Evolutionary conservation across 2,888 invertebrate genomes (phyloP), one percentile per base, ranked within the genome.

Genomic region (Lepidochitona cinerea): DNA sequence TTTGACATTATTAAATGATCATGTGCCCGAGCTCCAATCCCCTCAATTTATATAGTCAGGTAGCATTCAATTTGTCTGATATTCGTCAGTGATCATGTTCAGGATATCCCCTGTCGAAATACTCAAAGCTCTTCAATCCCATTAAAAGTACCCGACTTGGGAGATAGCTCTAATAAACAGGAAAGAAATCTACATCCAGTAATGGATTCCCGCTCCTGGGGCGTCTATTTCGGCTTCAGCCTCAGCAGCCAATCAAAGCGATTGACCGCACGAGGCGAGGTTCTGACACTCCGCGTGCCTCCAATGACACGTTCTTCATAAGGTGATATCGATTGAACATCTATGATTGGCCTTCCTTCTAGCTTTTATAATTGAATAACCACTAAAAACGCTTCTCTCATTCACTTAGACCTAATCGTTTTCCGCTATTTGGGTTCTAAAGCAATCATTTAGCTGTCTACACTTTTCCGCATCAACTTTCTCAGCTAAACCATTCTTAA

Each of bases 41-140:
- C 29, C 59, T 59, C 26, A 26, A 26, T 59, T 59, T 29, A 59
- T 59, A 59, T 59, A 59, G 59, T 59, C 59, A 59, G 59, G 59
- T 59, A 59, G 12, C 59, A 12, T 59, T 59, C 29, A 59, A 59
- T 59, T 59, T 59, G 59, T 12, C 23, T 14, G 59, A 59, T 59
- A 29, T 59, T 59, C 29, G 59, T 14, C 49, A 2, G 26, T 29
- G 12, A 18, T 18, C 59, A 59, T 59, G 59, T 59, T 29, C 59
- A 59, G 59, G 59, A 59, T 59, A 59, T 59, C 59, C 59, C 59
- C 29, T 29, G 59, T 59, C 59, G 59, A 59, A 59, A 59, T 49
- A 23, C 29, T 59, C 59, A 59, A 59, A 59, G 59, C 59, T 32
- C 18, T 29, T 14, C 59, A 59, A 59, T 59, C 59, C 59, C 23